Evolutionary conservation across 2,113 vertebrate species (phyloP).

Genomic region (rabbit (Oryctolagus cuniculus)): mOryCun1.1 NC_091447.1:19723501-19724000

Average conservation of each 20-base stretch:
- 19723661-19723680: not conserved
- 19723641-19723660: not conserved
- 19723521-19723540: not conserved
- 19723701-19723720: not conserved
- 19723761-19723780: not conserved
- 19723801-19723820: not conserved
- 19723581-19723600: conserved; percentile 21
- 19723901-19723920: not conserved
- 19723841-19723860: not conserved
- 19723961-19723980: not conserved
- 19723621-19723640: not conserved
- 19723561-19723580: not conserved
- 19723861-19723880: not conserved
- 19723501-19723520: not conserved
- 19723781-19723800: not conserved
- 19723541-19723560: not conserved
- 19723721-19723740: not conserved
- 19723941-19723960: not conserved
- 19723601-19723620: conserved; percentile 15
- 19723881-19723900: not conserved
- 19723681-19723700: not conserved
- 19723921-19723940: not conserved
- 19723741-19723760: not conserved
- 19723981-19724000: not conserved
- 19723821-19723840: not conserved